A percentile compares a stretch with the other conserved stretches of the same genome.
These are phyloP conservation scores for Lepidurus packardi DNA, from an alignment of 1,140 invertebrate species.

Conservation along the genomic window DNA sequence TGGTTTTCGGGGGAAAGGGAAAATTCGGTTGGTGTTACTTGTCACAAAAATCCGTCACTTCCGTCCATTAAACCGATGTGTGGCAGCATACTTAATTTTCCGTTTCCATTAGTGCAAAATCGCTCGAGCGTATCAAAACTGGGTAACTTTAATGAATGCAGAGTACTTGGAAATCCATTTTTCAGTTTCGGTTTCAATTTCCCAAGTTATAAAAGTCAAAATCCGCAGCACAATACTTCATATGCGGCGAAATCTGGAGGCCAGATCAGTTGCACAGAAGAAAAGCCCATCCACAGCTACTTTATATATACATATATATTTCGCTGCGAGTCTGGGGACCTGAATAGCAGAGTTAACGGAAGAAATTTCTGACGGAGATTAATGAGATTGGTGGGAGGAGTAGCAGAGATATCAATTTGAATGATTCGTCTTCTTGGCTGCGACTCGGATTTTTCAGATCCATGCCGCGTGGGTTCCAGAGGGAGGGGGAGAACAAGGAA, in stretches of 20 bases:
- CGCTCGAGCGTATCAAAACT: neutral
- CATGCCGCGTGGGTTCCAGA: neutral
- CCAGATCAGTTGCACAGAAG: neutral
- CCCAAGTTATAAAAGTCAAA: neutral
- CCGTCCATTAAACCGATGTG: neutral
- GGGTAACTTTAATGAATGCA: conserved; percentile 9
- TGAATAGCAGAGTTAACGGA: neutral
- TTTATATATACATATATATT: neutral
- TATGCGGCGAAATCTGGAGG: neutral
- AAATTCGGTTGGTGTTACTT: neutral
- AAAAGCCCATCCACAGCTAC: neutral
- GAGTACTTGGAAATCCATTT: conserved; percentile 11
- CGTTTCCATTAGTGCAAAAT: neutral
- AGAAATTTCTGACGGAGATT: conserved; percentile 1
- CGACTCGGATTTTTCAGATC: neutral
- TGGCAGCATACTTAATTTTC: conserved; percentile 11
- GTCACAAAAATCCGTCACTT: conserved; percentile 11
- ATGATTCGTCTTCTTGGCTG: conserved; percentile 17
- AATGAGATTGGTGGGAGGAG: conserved; percentile 17
- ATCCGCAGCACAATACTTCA: too few species aligned
- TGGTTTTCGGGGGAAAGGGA: neutral
- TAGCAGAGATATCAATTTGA: conserved; percentile 22
- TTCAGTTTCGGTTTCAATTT: neutral
- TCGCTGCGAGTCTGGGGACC: neutral
- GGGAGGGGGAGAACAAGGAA: neutral